phyloP scores from a whole-genome alignment of 2,888 invertebrate genomes.

The Chrysolina americana region DNA sequence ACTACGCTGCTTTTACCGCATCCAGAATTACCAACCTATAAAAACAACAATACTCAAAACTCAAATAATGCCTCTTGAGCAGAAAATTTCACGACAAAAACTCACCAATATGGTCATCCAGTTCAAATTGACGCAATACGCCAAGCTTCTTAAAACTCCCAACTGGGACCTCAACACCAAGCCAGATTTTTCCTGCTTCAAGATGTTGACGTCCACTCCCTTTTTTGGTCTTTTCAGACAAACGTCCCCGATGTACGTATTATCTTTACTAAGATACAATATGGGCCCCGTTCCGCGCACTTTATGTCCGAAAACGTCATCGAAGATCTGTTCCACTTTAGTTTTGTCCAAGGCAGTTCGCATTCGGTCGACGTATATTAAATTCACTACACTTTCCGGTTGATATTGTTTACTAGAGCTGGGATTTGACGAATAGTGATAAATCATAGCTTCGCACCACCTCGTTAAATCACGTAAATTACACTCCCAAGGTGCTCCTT shows the following conservation, averaged over 20 bases:
- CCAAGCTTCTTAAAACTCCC: conserved; percentile 81
- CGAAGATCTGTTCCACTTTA: conserved; percentile 74
- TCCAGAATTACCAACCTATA: conserved; percentile 80
- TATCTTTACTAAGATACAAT: conserved; percentile 74
- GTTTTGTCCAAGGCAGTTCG: conserved; percentile 82
- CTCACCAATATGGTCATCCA: conserved; percentile 92
- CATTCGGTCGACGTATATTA: conserved; percentile 92
- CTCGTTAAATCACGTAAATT: conserved; percentile 95
- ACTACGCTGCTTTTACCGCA: conserved; percentile 87
- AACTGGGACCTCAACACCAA: conserved; percentile 75
- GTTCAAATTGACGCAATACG: conserved; percentile 90
- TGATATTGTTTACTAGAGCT: conserved; percentile 47
- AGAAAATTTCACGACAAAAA: conserved; percentile 37
- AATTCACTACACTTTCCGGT: conserved; percentile 76
- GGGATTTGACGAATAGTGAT: conserved; percentile 62
- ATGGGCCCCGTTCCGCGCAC: conserved; percentile 73
- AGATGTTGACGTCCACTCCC: conserved; percentile 59
- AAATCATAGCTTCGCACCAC: conserved; percentile 87
- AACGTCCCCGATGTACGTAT: conserved; percentile 79
- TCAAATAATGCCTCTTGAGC: conserved; percentile 24
- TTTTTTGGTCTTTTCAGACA: conserved; percentile 63
- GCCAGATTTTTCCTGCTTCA: conserved; percentile 63
- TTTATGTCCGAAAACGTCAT: conserved; percentile 70
- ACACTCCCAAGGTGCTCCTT: conserved; percentile 96
- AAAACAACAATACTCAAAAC: conserved; percentile 19